phyloP scores from a whole-genome alignment of 2,797 vertebrate species.

The Thripadectes ignobilis region DNA sequence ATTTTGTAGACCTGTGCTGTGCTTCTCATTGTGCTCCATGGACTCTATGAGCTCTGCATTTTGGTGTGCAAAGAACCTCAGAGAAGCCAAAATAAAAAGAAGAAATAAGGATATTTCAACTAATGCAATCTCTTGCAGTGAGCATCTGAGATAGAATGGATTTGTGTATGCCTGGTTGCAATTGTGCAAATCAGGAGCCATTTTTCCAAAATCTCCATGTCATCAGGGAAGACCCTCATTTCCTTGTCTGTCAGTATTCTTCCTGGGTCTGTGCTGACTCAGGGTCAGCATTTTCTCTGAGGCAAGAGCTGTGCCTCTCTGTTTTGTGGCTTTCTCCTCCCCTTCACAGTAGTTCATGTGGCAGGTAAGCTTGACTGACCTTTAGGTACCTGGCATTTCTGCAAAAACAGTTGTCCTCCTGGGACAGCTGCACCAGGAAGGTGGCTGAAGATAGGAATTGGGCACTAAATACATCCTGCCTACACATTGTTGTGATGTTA shows the following conservation, averaged over 20 bases:
- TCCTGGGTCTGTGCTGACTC: not conserved
- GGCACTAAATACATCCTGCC: not conserved
- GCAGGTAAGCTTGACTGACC: not conserved
- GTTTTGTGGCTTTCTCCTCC: not conserved
- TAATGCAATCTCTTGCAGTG: not conserved
- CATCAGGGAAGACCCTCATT: not conserved
- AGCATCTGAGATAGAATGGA: not conserved
- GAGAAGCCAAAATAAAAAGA: not conserved
- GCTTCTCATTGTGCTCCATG: not conserved
- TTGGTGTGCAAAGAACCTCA: not conserved
- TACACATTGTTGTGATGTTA: not conserved
- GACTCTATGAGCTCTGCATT: not conserved
- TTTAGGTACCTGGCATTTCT: not conserved
- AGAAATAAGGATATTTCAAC: not conserved
- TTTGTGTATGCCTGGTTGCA: not conserved
- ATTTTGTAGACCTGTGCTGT: not conserved
- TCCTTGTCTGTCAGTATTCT: not conserved
- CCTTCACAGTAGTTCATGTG: rapidly evolving
- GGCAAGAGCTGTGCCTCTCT: not conserved
- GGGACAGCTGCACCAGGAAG: not conserved
- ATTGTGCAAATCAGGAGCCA: not conserved
- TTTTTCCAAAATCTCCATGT: not conserved
- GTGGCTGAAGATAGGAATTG: not conserved
- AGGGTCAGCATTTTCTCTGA: not conserved
- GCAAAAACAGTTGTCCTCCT: not conserved